Conservation (phyloP, 2,113 vertebrate genomes). For the Gymnarchus niloticus region DNA sequence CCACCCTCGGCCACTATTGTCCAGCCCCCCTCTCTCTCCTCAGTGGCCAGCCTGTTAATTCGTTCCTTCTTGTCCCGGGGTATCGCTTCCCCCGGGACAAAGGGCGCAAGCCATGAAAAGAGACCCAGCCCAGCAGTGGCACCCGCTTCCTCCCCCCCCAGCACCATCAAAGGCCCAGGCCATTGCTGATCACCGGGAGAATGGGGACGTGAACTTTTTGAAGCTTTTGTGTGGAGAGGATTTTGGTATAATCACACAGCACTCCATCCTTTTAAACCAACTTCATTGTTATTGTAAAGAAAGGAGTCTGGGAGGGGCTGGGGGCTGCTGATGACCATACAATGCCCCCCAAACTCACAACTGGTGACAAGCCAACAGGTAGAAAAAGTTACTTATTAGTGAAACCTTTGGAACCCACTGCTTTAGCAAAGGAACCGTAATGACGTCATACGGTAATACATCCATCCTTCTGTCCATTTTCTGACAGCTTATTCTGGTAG, state of each 20-base stretch:
- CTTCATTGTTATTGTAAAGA: constrained; percentile 24
- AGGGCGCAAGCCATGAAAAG: background rate
- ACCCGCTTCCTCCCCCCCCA: background rate
- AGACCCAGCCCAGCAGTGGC: background rate
- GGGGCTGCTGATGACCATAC: background rate
- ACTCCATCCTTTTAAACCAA: constrained; percentile 7
- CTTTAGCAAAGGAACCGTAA: background rate
- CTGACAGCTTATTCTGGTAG: background rate
- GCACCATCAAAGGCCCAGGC: constrained; percentile 17
- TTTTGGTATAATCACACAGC: constrained; percentile 23
- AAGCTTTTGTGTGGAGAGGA: constrained; percentile 20
- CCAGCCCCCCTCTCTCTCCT: background rate
- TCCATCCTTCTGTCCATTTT: background rate
- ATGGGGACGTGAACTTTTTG: background rate
- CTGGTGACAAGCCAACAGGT: background rate
- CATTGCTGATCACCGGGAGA: constrained; percentile 18
- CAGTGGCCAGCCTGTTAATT: background rate
- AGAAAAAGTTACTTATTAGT: constrained; percentile 21
- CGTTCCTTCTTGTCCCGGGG: background rate
- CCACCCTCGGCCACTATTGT: background rate
- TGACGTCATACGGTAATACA: too few relatives aligned
- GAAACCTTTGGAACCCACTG: background rate
- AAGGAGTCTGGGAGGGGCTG: background rate
- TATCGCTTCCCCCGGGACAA: constrained; percentile 17
- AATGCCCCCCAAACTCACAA: constrained; percentile 19